Evolutionary conservation across 2,888 invertebrate species (phyloP).

Genomic region (Philonicus albiceps): DNA sequence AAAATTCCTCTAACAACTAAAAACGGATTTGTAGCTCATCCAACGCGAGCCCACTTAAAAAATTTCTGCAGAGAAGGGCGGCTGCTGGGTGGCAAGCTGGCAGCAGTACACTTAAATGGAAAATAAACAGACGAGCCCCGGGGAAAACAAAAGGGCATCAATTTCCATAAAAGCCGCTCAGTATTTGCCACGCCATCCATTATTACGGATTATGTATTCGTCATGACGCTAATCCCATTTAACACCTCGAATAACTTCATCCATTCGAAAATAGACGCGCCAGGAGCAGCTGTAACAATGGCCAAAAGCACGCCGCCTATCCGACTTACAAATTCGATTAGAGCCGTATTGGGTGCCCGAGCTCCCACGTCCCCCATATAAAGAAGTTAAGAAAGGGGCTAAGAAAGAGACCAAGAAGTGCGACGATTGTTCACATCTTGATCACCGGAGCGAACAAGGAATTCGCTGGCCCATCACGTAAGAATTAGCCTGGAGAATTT

Average conservation of each 20-base stretch:
- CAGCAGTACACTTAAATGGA: background rate
- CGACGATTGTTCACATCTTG: conserved; percentile 25
- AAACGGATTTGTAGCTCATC: background rate
- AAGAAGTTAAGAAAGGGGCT: background rate
- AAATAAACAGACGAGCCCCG: background rate
- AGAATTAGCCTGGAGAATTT: conserved; percentile 15
- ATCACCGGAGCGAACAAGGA: background rate
- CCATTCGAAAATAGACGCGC: background rate
- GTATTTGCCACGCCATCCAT: conserved; percentile 17
- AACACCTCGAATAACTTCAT: conserved; percentile 16
- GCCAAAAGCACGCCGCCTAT: background rate
- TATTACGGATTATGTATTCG: conserved; percentile 5
- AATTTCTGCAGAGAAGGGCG: background rate
- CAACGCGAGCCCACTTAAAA: background rate
- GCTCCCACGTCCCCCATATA: background rate
- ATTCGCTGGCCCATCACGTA: conserved; percentile 26
- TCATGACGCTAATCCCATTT: conserved; percentile 5
- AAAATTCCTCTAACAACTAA: background rate
- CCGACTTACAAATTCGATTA: conserved; percentile 16
- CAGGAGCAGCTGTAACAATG: background rate
- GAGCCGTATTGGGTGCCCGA: background rate
- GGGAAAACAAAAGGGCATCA: background rate
- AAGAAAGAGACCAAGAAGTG: background rate
- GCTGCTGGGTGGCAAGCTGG: background rate
- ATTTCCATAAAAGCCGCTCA: background rate